These are phyloP conservation scores for Cervus canadensis DNA, from an alignment of 2,113 vertebrate species.

Conservation along the genomic window DNA sequence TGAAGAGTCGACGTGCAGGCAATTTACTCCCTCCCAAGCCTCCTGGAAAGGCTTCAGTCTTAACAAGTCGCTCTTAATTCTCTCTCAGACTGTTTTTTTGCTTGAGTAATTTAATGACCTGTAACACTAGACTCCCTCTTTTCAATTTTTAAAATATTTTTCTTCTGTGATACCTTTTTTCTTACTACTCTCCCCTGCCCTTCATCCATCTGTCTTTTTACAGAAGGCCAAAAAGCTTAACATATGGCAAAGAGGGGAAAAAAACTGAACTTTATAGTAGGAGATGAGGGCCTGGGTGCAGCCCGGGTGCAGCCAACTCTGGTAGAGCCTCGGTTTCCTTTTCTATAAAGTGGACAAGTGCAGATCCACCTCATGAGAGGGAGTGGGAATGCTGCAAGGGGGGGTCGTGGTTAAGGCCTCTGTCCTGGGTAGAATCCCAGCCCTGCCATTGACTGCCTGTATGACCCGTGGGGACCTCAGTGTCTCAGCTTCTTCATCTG, in stretches of 20 bases:
- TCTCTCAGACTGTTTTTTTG: background rate
- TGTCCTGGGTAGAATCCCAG: background rate
- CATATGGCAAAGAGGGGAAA: background rate
- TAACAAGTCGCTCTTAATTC: background rate
- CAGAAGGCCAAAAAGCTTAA: background rate
- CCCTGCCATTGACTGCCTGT: background rate
- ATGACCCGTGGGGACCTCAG: background rate
- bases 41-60: background rate
- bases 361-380: background rate
- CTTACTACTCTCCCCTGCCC: background rate
- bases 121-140: background rate
- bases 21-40: background rate
- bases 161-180: background rate
- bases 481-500: background rate
- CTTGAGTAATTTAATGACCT: background rate
- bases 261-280: rapidly evolving
- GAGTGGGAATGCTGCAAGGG: too few species aligned
- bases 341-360: background rate
- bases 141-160: background rate
- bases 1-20: background rate
- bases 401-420: background rate
- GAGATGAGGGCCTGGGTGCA: background rate
- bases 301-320: background rate
- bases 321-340: background rate
- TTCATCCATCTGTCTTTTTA: background rate